Evolutionary conservation across 2,113 vertebrate genomes (phyloP).

Genomic region (Corapipo altera): DNA sequence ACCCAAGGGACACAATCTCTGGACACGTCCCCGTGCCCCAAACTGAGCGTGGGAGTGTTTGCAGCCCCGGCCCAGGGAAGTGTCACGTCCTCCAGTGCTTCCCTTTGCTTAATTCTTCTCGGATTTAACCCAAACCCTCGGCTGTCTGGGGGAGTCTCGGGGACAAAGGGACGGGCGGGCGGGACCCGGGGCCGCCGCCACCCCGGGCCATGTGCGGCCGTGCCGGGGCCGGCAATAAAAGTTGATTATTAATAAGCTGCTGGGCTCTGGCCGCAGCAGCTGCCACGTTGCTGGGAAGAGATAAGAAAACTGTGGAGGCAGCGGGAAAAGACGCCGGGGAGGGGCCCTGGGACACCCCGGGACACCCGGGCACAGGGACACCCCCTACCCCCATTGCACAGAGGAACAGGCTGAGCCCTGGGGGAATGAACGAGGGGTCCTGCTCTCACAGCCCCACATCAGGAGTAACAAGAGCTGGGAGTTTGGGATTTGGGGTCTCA

Average conservation of each 20-base stretch:
- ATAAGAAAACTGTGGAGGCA: not conserved
- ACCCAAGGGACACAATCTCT: not conserved
- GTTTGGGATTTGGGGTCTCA: not conserved
- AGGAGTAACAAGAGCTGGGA: not conserved
- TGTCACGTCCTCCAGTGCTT: not conserved
- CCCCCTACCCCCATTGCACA: not conserved
- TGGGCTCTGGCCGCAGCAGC: not conserved
- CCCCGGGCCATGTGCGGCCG: not conserved
- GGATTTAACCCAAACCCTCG: not conserved
- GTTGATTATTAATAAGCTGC: conserved; percentile 3
- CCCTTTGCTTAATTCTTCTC: not conserved
- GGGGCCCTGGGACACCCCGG: too few species aligned
- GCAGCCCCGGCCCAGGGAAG: not conserved
- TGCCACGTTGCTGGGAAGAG: not conserved
- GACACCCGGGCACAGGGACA: accelerated
- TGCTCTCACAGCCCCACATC: not conserved
- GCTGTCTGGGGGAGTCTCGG: accelerated
- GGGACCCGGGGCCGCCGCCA: not conserved
- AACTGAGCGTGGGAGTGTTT: accelerated
- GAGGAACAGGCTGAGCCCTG: not conserved
- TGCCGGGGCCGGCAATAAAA: not conserved
- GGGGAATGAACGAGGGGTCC: not conserved
- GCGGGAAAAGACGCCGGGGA: not conserved
- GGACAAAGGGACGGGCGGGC: not conserved
- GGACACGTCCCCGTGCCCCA: accelerated